Evolutionary conservation across 1,140 invertebrate species (phyloP).

Genomic region (Phymastichus coffea): DNA sequence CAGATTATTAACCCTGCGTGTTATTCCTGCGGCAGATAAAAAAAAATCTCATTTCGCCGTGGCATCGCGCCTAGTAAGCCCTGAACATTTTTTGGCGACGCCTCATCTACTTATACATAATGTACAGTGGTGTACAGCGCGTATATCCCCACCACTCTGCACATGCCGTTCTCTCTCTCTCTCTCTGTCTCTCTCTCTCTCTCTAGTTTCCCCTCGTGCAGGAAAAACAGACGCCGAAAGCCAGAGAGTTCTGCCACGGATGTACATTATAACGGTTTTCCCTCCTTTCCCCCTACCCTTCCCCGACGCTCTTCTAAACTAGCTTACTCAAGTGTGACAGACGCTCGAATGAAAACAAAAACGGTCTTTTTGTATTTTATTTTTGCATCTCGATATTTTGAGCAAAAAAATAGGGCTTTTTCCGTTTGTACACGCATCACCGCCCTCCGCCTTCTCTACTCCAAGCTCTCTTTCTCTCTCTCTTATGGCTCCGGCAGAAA

Average conservation of each 20-base stretch:
- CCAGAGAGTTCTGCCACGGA: slow-evolving; percentile 8
- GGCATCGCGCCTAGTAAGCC: too few relatives aligned
- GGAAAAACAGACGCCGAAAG: slow-evolving; percentile 20
- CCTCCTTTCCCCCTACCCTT: background rate
- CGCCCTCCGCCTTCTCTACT: background rate
- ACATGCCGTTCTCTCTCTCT: background rate
- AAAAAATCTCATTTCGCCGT: too few relatives aligned
- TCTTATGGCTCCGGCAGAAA: too few relatives aligned
- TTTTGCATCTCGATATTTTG: background rate
- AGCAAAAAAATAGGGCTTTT: too few relatives aligned
- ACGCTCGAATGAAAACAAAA: too few relatives aligned
- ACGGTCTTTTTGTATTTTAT: background rate
- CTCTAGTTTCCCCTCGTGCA: background rate
- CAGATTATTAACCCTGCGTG: too few relatives aligned
- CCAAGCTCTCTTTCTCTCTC: background rate
- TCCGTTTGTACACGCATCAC: too few relatives aligned
- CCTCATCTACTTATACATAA: slow-evolving; percentile 20
- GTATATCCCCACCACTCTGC: background rate
- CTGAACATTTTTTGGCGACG: slow-evolving; percentile 14
- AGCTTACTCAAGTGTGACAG: background rate
- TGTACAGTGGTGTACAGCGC: background rate
- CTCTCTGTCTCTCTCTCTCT: background rate
- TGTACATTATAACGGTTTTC: slow-evolving; percentile 22
- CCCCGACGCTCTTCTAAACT: background rate
- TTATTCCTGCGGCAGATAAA: too few relatives aligned